phyloP scores from a whole-genome alignment of 2,797 vertebrate species.

The Lagorchestes hirsutus region DNA sequence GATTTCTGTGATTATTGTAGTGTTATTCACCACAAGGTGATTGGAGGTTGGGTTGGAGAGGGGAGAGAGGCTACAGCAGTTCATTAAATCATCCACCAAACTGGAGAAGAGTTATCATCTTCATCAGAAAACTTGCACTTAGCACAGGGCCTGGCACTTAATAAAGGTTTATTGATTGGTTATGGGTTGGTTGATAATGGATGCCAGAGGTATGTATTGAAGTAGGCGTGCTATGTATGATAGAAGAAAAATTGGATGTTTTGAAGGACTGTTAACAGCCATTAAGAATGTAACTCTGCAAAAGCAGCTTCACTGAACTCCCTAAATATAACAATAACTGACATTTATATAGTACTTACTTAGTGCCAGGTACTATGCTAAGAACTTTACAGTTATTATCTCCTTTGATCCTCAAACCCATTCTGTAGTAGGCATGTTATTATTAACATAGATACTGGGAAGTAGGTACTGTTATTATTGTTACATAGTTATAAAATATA shows the following conservation, averaged over 20 bases:
- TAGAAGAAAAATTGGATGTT: not conserved
- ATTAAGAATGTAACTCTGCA: not conserved
- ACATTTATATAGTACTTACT: not conserved
- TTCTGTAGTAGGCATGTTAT: too few relatives aligned
- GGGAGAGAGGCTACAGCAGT: not conserved
- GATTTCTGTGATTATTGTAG: not conserved
- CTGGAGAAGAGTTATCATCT: not conserved
- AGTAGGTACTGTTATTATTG: not conserved
- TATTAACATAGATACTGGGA: not conserved
- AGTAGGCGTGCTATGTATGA: not conserved
- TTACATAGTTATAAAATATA: too few relatives aligned
- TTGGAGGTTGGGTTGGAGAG: not conserved
- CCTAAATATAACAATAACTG: not conserved
- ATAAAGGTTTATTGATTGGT: not conserved
- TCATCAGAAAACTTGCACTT: not conserved
- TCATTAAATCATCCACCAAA: not conserved
- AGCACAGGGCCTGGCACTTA: not conserved
- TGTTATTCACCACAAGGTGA: not conserved
- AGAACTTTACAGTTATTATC: not conserved
- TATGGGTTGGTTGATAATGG: not conserved
- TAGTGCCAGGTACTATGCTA: not conserved
- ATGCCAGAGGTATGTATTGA: not conserved
- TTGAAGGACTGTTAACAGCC: not conserved
- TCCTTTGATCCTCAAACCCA: not conserved
- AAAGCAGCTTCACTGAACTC: not conserved